Conservation (phyloP, 2,797 vertebrate species). For the Cyclura pinguis region DNA sequence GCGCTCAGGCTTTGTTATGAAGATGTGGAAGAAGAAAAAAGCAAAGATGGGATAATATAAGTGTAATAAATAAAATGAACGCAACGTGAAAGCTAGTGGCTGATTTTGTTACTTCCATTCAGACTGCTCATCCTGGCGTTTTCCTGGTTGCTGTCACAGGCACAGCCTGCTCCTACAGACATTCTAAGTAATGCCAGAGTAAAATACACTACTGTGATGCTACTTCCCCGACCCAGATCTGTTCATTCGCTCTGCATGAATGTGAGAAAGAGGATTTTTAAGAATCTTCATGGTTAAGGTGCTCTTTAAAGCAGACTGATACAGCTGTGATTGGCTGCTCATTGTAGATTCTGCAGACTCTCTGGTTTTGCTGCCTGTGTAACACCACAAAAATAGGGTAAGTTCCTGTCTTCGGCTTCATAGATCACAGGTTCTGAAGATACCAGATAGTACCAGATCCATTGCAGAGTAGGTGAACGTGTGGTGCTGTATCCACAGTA, state of each 20-base stretch:
- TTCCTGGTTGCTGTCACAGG: no score
- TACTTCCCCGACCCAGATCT: neutral
- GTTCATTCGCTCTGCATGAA: neutral
- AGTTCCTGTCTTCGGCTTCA: neutral
- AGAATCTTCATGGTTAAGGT: neutral
- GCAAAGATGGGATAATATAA: no score
- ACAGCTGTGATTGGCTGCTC: neutral
- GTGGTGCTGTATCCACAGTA: neutral
- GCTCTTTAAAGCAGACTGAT: no score
- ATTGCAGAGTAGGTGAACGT: no score
- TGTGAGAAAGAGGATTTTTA: neutral
- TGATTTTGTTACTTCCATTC: neutral
- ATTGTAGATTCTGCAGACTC: neutral
- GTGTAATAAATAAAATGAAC: neutral
- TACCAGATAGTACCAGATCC: no score
- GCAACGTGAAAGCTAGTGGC: no score
- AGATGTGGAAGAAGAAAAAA: no score
- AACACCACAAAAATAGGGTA: neutral
- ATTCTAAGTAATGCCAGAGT: neutral
- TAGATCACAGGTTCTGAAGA: neutral
- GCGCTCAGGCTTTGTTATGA: neutral
- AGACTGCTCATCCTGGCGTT: neutral
- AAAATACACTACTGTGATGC: neutral
- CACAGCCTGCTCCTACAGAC: neutral
- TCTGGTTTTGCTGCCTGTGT: neutral